phyloP scores from a whole-genome alignment of 2,113 vertebrate species.

The Syrmaticus mikado region DNA sequence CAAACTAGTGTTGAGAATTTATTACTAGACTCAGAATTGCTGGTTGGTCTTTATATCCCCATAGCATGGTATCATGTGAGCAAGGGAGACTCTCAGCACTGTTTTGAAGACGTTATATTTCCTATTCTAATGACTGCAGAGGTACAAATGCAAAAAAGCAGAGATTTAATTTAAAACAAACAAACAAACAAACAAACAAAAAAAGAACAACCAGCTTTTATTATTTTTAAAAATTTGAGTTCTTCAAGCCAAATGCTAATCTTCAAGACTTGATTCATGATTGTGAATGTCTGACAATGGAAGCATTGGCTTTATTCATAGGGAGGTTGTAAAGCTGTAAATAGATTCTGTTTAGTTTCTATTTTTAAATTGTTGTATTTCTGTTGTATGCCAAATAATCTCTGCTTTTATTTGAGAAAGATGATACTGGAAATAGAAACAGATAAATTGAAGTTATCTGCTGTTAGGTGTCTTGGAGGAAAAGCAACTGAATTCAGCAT shows the following conservation, averaged over 20 bases:
- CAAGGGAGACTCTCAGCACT: background rate
- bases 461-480: conserved; percentile 32
- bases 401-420: conserved; percentile 15
- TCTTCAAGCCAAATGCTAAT: background rate
- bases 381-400: background rate
- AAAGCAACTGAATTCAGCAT: conserved; percentile 25
- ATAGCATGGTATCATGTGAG: background rate
- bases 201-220: background rate
- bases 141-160: background rate
- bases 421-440: background rate
- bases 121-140: background rate
- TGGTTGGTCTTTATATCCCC: background rate
- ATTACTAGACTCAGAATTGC: background rate
- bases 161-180: background rate
- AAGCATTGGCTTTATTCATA: conserved; percentile 17
- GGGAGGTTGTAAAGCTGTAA: background rate
- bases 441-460: conserved; percentile 5
- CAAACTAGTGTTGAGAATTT: background rate
- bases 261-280: conserved; percentile 2
- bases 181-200: background rate
- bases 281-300: background rate
- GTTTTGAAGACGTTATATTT: background rate
- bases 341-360: conserved; percentile 36
- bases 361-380: conserved; percentile 10
- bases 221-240: background rate